These are phyloP conservation scores for Haliaeetus leucogaster DNA, from an alignment of 2,113 vertebrate species.

Conservation along the genomic window DNA sequence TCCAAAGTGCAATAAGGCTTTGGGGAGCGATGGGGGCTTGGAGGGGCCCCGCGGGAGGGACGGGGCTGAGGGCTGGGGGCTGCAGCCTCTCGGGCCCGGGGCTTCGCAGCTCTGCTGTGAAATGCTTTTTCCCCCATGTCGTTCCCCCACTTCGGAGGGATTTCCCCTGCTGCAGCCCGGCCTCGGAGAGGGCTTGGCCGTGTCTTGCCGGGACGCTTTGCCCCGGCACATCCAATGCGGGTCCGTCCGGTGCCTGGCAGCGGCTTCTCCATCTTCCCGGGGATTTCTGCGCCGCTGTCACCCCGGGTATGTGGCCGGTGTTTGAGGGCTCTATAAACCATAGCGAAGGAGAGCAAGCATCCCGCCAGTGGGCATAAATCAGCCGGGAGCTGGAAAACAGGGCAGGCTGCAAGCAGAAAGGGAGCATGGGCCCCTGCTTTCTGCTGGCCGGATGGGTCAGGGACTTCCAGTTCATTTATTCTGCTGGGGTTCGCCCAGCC, in stretches of 20 bases:
- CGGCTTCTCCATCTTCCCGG: not conserved
- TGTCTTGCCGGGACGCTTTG: not conserved
- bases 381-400: not conserved
- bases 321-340: not conserved
- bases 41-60: not conserved
- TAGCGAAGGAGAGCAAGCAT: not conserved
- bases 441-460: not conserved
- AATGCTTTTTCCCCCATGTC: fast-evolving
- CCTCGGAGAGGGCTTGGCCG: not conserved
- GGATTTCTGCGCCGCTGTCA: not conserved
- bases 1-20: not conserved
- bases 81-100: not conserved
- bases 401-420: not conserved
- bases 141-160: not conserved
- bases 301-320: fast-evolving
- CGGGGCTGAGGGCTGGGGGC: not conserved
- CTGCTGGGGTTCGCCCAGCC: not conserved
- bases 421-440: not conserved
- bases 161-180: not conserved
- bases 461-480: slow-evolving; percentile 38
- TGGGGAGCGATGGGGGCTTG: not conserved
- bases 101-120: not conserved
- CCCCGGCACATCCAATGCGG: fast-evolving
- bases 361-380: not conserved
- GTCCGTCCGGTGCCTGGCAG: not conserved